Evolutionary conservation across 2,113 vertebrate species (phyloP).

Genomic region (Sphyrna mokarran): DNA sequence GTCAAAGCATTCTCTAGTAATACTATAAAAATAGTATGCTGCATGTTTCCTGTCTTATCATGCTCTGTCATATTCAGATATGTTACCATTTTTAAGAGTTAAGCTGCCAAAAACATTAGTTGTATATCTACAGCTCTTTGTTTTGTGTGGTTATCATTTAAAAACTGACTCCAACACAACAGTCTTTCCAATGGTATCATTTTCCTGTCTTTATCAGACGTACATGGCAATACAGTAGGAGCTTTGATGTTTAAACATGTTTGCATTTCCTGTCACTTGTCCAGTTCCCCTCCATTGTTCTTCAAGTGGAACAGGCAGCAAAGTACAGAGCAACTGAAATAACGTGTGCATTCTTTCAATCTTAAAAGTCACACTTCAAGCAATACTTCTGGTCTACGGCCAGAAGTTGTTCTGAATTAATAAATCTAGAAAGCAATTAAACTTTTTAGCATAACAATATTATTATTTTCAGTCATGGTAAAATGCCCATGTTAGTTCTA

Average conservation of each 20-base stretch:
- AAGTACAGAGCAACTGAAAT: neutral
- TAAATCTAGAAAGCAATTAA: neutral
- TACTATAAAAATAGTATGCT: neutral
- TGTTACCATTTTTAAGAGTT: neutral
- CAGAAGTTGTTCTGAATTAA: neutral
- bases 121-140: neutral
- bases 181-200: neutral
- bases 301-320: neutral
- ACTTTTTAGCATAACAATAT: neutral
- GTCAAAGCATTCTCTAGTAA: neutral
- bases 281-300: neutral
- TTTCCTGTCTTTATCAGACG: neutral
- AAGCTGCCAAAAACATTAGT: neutral
- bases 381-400: neutral
- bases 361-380: neutral
- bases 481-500: neutral
- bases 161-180: neutral
- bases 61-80: neutral
- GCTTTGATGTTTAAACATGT: neutral
- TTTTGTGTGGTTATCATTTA: neutral
- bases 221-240: neutral
- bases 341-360: neutral
- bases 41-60: constrained; percentile 9
- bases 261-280: neutral
- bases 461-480: neutral